Evolutionary conservation across 2,797 vertebrate genomes (phyloP).

Genomic region (Argya squamiceps): DNA sequence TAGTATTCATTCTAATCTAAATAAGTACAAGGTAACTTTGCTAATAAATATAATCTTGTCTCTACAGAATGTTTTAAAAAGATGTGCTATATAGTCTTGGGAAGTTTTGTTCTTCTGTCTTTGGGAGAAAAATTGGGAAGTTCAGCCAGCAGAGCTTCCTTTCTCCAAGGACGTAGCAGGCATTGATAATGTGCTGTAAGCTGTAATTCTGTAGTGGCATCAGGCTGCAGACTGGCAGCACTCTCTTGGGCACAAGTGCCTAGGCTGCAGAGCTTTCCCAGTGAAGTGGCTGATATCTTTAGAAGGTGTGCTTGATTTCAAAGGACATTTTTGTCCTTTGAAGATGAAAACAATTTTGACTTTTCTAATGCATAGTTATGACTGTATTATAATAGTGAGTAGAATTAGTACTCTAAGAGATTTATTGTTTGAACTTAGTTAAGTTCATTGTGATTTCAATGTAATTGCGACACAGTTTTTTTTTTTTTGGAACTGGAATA

Average conservation of each 20-base stretch:
- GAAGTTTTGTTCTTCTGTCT: conserved; percentile 61
- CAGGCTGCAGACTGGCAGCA: conserved; percentile 60
- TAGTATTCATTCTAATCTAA: conserved; percentile 26
- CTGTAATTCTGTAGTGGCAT: conserved; percentile 63
- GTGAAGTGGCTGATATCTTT: conserved; percentile 60
- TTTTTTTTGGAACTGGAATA: not conserved
- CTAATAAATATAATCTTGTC: conserved; percentile 11
- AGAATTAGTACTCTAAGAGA: conserved; percentile 13
- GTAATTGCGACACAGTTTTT: conserved; percentile 12
- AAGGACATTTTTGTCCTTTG: conserved; percentile 60
- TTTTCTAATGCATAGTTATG: conserved; percentile 16
- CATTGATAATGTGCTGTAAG: conserved; percentile 21
- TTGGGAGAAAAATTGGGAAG: conserved; percentile 62
- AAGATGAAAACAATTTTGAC: conserved; percentile 45
- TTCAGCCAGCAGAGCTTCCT: conserved; percentile 43
- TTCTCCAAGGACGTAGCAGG: conserved; percentile 51
- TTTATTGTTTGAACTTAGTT: conserved; percentile 3
- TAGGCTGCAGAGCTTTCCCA: conserved; percentile 67
- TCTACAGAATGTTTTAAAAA: not conserved
- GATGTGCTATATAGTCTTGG: not conserved
- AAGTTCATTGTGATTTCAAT: conserved; percentile 21
- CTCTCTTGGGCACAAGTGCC: conserved; percentile 60
- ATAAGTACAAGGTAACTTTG: not conserved
- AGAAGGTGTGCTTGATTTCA: conserved; percentile 67
- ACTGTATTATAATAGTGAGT: conserved; percentile 6